A percentile compares a stretch with the other conserved stretches of the same genome.
phyloP scores from a whole-genome alignment of 2,113 vertebrate species.

The Eupsittula cactorum region DNA sequence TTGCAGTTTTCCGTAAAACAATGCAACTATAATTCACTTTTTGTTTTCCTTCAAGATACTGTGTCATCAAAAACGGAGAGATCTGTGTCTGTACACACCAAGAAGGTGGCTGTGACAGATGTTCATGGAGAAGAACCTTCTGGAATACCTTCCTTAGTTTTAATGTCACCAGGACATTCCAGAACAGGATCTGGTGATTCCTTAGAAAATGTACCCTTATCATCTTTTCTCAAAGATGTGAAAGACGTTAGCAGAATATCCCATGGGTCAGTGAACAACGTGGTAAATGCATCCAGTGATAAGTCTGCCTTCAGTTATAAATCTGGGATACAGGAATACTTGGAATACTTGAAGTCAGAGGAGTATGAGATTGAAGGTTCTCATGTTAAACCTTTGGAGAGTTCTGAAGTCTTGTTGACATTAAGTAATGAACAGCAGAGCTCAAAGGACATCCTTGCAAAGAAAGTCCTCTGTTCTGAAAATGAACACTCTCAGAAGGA shows the following conservation, averaged over 20 bases:
- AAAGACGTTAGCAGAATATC: slow-evolving; percentile 16
- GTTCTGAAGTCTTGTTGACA: slow-evolving; percentile 65
- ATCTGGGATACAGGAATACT: slow-evolving; percentile 80
- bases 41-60: slow-evolving; percentile 59
- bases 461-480: slow-evolving; percentile 38
- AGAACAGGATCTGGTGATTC: slow-evolving; percentile 71
- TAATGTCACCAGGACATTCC: slow-evolving; percentile 52
- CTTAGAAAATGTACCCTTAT: slow-evolving; percentile 51
- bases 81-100: slow-evolving; percentile 66
- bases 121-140: slow-evolving; percentile 54
- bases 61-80: slow-evolving; percentile 52
- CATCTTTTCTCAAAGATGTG: slow-evolving; percentile 40
- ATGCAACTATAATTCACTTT: background rate
- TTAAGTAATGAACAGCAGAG: slow-evolving; percentile 66
- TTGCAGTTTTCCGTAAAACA: background rate
- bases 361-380: slow-evolving; percentile 43
- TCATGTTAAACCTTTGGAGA: slow-evolving; percentile 13
- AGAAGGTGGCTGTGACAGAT: slow-evolving; percentile 69
- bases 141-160: slow-evolving; percentile 58
- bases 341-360: slow-evolving; percentile 70
- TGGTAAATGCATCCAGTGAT: slow-evolving; percentile 33
- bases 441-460: slow-evolving; percentile 43
- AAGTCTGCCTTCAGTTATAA: slow-evolving; percentile 59
- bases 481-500: slow-evolving; percentile 36
- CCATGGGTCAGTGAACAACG: background rate